Evolutionary conservation across 2,888 invertebrate species (phyloP).

Genomic region (Lasioglossum calceatum): DNA sequence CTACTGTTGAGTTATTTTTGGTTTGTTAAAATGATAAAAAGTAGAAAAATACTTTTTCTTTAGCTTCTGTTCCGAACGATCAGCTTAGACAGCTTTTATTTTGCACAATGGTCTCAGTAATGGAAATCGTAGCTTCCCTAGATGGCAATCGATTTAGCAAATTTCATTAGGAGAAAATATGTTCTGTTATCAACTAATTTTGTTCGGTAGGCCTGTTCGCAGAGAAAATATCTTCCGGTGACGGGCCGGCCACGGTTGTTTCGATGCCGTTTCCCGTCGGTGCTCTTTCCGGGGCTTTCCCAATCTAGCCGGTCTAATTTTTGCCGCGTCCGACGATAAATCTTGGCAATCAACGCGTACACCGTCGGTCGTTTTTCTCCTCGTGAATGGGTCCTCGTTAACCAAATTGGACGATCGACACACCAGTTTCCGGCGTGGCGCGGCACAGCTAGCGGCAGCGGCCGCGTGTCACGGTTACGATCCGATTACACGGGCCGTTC

Average conservation of each 20-base stretch:
- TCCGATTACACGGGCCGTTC: slow-evolving; percentile 28
- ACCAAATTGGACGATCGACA: slow-evolving; percentile 58
- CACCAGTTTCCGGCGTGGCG: slow-evolving; percentile 7
- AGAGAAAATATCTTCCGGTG: background rate
- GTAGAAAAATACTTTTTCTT: too few relatives aligned
- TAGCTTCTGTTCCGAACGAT: too few relatives aligned
- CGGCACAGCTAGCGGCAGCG: background rate
- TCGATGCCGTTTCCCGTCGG: background rate
- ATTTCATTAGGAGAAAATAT: background rate
- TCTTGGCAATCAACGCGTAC: slow-evolving; percentile 48
- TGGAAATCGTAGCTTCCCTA: too few relatives aligned
- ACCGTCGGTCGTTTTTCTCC: slow-evolving; percentile 27
- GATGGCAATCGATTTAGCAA: background rate
- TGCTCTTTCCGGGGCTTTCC: slow-evolving; percentile 1
- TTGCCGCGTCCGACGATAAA: slow-evolving; percentile 50
- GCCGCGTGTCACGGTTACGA: slow-evolving; percentile 19
- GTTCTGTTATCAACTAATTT: background rate
- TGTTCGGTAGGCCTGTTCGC: background rate
- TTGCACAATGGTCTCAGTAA: too few relatives aligned
- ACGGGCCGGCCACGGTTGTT: background rate
- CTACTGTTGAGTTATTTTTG: too few relatives aligned
- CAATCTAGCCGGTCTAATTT: slow-evolving; percentile 20
- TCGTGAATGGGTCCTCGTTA: slow-evolving; percentile 52
- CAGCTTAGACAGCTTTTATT: too few relatives aligned
- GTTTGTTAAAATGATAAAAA: too few relatives aligned